A percentile compares a stretch with the other conserved stretches of the same genome.
phyloP scores from a whole-genome alignment of 2,113 vertebrate species.

The Rhipidura dahli region DNA sequence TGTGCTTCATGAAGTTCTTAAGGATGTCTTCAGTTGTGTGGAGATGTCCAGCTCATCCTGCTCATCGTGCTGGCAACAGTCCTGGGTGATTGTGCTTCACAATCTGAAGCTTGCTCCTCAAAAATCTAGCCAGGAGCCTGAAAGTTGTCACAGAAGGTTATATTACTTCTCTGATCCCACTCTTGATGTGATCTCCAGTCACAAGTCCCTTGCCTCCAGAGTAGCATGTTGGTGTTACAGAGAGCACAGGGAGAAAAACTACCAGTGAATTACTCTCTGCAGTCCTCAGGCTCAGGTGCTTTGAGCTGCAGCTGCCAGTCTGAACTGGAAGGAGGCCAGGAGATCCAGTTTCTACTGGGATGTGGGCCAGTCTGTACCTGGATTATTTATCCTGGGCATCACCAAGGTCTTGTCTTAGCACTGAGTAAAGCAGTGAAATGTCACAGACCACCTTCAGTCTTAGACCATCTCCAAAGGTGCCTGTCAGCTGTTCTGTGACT shows the following conservation, averaged over 20 bases:
- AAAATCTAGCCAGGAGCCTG: not conserved
- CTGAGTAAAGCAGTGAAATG: not conserved
- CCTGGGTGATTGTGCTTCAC: not conserved
- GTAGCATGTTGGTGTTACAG: rapidly evolving
- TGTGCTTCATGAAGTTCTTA: not conserved
- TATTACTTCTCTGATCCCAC: not conserved
- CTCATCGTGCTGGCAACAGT: not conserved
- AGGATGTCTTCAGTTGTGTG: not conserved
- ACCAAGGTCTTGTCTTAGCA: not conserved
- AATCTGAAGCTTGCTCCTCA: not conserved
- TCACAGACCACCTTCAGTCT: not conserved
- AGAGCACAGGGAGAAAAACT: not conserved
- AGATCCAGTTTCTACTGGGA: not conserved
- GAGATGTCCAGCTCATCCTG: not conserved
- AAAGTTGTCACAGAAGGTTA: not conserved
- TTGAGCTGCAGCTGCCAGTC: not conserved
- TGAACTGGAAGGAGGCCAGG: not conserved
- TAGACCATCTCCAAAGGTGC: rapidly evolving
- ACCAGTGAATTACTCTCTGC: not conserved
- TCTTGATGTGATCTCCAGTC: not conserved
- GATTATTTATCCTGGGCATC: not conserved
- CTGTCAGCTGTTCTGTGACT: not conserved
- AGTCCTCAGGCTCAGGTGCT: not conserved
- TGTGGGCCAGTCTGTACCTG: not conserved
- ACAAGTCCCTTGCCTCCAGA: not conserved